Percentiles rank a stretch among this genome's conserved stretches.
Conservation (phyloP, 2,113 vertebrate species). For the Dicentrarchus labrax region DNA sequence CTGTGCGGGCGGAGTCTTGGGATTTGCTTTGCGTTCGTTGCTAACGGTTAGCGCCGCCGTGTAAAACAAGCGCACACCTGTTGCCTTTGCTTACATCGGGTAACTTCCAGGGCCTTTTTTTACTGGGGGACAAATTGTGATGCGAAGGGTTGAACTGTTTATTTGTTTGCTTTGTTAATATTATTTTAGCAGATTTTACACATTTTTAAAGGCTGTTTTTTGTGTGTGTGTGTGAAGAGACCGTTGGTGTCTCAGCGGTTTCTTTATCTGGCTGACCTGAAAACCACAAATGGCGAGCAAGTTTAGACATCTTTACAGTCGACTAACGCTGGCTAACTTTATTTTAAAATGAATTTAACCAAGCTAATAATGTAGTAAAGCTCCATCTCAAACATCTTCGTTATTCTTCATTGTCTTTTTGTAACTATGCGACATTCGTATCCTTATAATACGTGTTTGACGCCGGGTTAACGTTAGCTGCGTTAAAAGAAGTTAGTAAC, state of each 20-base stretch:
- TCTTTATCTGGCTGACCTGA: background rate
- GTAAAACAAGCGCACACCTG: conserved; percentile 70
- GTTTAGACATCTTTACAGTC: background rate
- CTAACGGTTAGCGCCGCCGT: accelerated
- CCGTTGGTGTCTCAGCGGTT: background rate
- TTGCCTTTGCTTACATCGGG: conserved; percentile 51
- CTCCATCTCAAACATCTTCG: background rate
- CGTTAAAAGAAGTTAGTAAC: no score
- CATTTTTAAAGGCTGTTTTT: accelerated
- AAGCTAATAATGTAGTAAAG: background rate
- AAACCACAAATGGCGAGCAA: background rate
- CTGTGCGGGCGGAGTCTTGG: conserved; percentile 7
- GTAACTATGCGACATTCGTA: no score
- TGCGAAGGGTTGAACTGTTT: background rate
- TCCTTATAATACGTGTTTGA: no score
- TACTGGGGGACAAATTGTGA: background rate
- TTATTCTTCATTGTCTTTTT: background rate
- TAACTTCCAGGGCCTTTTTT: conserved; percentile 39
- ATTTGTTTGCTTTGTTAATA: background rate
- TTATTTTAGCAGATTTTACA: accelerated
- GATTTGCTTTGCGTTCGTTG: accelerated
- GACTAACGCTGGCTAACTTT: background rate
- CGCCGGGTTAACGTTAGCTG: no score
- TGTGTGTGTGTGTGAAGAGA: no score
- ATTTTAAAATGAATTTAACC: background rate